Evolutionary conservation across 2,797 vertebrate genomes (phyloP), one percentile per base, ranked within the genome.

Genomic region (Mormyrus hasselquistii): DNA sequence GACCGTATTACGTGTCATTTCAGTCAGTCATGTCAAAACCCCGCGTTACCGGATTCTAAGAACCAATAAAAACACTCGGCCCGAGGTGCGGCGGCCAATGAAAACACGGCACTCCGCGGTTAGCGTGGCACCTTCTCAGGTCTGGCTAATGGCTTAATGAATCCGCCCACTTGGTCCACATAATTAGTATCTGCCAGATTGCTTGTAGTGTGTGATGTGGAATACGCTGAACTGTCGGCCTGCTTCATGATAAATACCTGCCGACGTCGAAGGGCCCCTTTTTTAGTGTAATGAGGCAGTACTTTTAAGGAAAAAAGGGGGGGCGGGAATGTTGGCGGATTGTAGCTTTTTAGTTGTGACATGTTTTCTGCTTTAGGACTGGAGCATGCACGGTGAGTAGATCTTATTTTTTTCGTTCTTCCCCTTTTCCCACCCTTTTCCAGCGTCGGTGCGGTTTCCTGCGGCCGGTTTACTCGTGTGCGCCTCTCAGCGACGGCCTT

Each of bases 111-210:
- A 16, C 84, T 25, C 22, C 84, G 84, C 84, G 84, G 84, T 53
- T 86, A 52, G 84, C 84, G 50, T 29, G 6, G 22, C 7, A 41
- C 4, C 22, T n/a, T 52, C 49, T 29, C 50, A 0, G 84, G 84
- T 34, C 52, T 86, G 84, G 50, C 22, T 29, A 86, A 49, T 52
- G 84, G 52, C 84, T 55, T 86, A 52, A 86, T 53, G 49, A 86
- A 86, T 86, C 84, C 84, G 84, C 84, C 84, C 84, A 86, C 84
- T 86, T 86, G 49, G 49, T 49, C 84, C 47, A 53, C 49, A 55
- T n/a, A 86, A 86, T 86, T 86, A 85, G 82, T 85, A 25, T 52
- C 49, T 85, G 82, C 82, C 44, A 52, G 82, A 52, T 85, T 85
- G 82, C 49, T 52, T 86, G 5, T 52, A 29, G 22, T 16, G 52